Conservation (phyloP, 2,888 invertebrate genomes). For the Caenorhabditis wallacei region DNA sequence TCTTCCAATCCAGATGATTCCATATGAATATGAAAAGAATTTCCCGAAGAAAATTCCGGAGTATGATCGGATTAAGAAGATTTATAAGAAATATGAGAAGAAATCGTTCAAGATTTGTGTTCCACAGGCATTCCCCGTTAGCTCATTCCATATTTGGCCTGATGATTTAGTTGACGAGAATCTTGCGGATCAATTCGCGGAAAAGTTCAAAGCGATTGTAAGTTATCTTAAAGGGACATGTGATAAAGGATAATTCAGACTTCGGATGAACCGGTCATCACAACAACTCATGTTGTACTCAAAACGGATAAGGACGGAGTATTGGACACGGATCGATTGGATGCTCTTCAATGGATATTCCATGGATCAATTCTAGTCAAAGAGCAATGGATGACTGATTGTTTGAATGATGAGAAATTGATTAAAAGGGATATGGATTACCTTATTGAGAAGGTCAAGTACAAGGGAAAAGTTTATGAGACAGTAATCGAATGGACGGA, state of each 20-base stretch:
- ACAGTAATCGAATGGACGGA: constrained; percentile 8
- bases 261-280: not conserved
- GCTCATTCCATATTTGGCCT: not conserved
- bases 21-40: not conserved
- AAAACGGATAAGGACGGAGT: constrained; percentile 5
- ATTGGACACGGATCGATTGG: constrained; percentile 2
- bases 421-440: not conserved
- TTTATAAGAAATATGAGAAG: not conserved
- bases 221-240: not conserved
- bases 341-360: constrained; percentile 12
- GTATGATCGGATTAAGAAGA: not conserved
- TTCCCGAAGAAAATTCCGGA: not conserved
- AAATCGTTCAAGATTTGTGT: not conserved
- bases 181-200: not conserved
- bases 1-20: constrained; percentile 5
- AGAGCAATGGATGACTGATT: constrained; percentile 20
- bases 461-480: constrained; percentile 7
- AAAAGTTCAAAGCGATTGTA: constrained; percentile 7
- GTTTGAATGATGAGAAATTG: not conserved
- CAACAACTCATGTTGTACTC: constrained; percentile 1
- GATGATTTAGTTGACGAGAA: not conserved
- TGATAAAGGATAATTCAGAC: no score
- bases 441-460: constrained; percentile 14
- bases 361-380: constrained; percentile 17
- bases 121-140: not conserved